Conservation (phyloP, 2,797 vertebrate genomes). For the Parotocinclus haroldoi region DNA sequence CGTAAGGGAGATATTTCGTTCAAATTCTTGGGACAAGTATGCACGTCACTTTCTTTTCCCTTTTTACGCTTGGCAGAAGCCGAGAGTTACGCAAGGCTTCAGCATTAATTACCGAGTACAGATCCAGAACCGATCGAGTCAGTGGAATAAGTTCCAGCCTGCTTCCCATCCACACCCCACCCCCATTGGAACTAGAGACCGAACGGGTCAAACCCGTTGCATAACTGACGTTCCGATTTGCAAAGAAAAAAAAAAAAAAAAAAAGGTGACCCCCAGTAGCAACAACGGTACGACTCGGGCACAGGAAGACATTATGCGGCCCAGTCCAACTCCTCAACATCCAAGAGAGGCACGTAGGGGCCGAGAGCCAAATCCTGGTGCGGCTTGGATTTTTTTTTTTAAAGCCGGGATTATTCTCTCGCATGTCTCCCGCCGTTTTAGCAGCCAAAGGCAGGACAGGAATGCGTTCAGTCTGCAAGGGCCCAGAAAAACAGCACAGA, state of each 20-base stretch:
- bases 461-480: conserved; percentile 5
- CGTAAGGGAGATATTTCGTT: background rate
- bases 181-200: conserved; percentile 3
- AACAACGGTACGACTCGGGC: conserved; percentile 7
- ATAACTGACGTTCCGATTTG: too few species aligned
- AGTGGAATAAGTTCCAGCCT: conserved; percentile 44
- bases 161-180: conserved; percentile 51
- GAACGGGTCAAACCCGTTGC: background rate
- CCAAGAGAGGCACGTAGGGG: conserved; percentile 11
- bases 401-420: conserved; percentile 10
- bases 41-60: conserved; percentile 5
- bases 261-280: background rate
- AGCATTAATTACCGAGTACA: conserved; percentile 18
- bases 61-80: conserved; percentile 7
- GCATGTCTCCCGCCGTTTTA: conserved; percentile 3
- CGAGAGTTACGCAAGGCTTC: conserved; percentile 19
- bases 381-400: conserved; percentile 2
- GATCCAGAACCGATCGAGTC: conserved; percentile 15
- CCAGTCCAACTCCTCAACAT: conserved; percentile 38
- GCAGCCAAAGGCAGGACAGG: conserved; percentile 1
- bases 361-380: conserved; percentile 12
- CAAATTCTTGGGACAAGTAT: too few species aligned
- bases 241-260: background rate
- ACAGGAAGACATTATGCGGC: too few species aligned
- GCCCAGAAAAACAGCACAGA: conserved; percentile 7